A percentile compares a stretch with the other conserved stretches of the same genome.
These are phyloP conservation scores for Coccyzus lansbergi DNA, from an alignment of 2,797 vertebrate species.

Conservation along the genomic window DNA sequence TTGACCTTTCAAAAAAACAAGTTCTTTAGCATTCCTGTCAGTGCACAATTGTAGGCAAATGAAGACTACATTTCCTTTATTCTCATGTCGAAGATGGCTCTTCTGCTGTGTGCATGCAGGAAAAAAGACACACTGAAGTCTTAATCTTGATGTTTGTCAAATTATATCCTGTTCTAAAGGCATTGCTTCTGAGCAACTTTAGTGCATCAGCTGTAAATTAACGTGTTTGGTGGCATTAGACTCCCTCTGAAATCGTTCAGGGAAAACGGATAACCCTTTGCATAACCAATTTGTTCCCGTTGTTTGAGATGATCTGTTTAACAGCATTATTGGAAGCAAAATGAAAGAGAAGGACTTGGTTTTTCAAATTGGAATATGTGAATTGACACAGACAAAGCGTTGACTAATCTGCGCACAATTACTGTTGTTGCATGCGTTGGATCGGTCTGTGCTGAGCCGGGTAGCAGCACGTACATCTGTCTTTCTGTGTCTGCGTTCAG, in stretches of 20 bases:
- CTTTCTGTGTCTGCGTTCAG: not conserved
- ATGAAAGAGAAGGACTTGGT: conserved; percentile 11
- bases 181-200: not conserved
- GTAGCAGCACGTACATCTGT: not conserved
- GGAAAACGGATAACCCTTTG: conserved; percentile 8
- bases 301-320: conserved; percentile 49
- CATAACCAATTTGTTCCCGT: conserved; percentile 18
- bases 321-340: conserved; percentile 7
- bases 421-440: not conserved
- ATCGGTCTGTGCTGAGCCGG: not conserved
- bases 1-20: not conserved
- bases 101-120: not conserved
- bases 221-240: not conserved
- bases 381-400: fast-evolving
- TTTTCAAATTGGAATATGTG: not conserved
- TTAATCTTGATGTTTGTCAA: not conserved
- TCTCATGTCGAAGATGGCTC: not conserved
- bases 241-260: not conserved
- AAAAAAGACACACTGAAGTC: not conserved
- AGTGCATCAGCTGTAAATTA: not conserved
- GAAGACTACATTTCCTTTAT: not conserved
- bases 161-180: not conserved
- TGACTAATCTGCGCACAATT: conserved; percentile 48
- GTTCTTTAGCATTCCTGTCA: not conserved
- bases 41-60: not conserved